Base-by-base conservation (phyloP, 2,113 vertebrate genomes). In the Camelus bactrianus region DNA sequence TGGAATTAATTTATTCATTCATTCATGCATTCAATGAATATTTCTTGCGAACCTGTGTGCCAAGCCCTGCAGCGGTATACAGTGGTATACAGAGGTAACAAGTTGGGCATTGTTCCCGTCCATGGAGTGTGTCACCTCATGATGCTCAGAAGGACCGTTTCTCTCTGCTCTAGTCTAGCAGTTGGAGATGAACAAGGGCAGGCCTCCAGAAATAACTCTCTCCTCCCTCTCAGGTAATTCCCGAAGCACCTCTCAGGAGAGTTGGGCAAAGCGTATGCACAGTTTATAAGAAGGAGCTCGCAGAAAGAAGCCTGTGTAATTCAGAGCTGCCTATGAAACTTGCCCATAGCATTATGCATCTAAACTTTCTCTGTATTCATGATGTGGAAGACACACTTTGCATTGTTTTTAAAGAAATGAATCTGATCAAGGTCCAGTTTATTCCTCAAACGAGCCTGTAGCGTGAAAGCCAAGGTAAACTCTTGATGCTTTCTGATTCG, bases 231-330 rank as follows among this genome's bases (percentile, higher is more conserved):
- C 26, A 20, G 19, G 8, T 46, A 54, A 56, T 46, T 73, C 19
- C 35, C 4, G 7, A 38, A n/a, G 30, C 13, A 5, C 20, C 32
- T 24, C 5, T 35, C 9, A 32, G 67, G n/a, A 54, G 16, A 13
- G 12, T 1, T 3, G 32, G 69, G n/a, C 19, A 32, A 64, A 46
- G 70, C 14, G 20, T 35, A 0, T 0, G 1, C 7, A 3, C 2
- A 0, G 2, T 2, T 1, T 6, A 22, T 17, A 8, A 12, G 35
- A 62, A 72, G 19, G 79, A 48, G 22, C 6, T 38, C 26, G 46
- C 1, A 52, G 0, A 8, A 19, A 83, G 79, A 56, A n/a, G 54
- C 28, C 30, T 3, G 0, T 7, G 6, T 2, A 9, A 20, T 38
- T 64, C 75, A 13, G 58, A 65, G 69, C 9, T 28, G 28, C 58